Percentiles rank a stretch among this genome's conserved stretches.
These are phyloP conservation scores for Dallia pectoralis DNA, from an alignment of 2,797 vertebrate species.

Conservation along the genomic window DNA sequence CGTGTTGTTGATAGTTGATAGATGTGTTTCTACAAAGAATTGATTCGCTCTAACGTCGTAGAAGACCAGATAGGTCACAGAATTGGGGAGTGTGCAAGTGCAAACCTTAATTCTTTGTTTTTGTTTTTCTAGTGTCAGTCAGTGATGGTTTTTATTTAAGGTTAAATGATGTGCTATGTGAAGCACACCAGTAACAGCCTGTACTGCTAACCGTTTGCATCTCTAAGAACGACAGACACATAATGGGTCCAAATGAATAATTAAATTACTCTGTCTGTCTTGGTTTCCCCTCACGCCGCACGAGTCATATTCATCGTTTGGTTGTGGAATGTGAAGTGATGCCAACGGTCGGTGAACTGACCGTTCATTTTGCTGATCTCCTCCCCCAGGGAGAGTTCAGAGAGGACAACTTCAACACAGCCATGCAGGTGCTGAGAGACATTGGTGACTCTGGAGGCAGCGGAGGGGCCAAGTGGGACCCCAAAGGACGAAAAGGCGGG, in stretches of 20 bases:
- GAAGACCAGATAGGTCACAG: neutral
- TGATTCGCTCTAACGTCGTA: neutral
- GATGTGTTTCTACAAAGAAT: neutral
- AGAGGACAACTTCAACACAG: slow-evolving; percentile 98
- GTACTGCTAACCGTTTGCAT: neutral
- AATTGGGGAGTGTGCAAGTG: neutral
- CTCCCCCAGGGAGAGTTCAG: slow-evolving; percentile 90
- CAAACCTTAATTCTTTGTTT: neutral
- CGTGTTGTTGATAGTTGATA: neutral
- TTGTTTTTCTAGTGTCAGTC: neutral
- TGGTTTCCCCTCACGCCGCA: neutral
- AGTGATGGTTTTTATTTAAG: neutral
- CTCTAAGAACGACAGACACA: neutral
- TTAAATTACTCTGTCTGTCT: too few species aligned
- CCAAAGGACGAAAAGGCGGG: slow-evolving; percentile 90
- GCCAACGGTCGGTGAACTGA: neutral
- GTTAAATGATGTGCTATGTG: neutral
- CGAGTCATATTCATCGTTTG: neutral
- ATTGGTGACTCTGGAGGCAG: slow-evolving; percentile 79
- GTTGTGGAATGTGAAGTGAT: neutral
- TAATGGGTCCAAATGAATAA: neutral
- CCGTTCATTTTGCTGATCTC: neutral
- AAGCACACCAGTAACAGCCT: neutral
- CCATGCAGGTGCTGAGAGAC: slow-evolving; percentile 98
- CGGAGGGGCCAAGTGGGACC: slow-evolving; percentile 84